Evolutionary conservation across 1,140 invertebrate genomes (phyloP).

Genomic region (Zelostemma sp.): DNA sequence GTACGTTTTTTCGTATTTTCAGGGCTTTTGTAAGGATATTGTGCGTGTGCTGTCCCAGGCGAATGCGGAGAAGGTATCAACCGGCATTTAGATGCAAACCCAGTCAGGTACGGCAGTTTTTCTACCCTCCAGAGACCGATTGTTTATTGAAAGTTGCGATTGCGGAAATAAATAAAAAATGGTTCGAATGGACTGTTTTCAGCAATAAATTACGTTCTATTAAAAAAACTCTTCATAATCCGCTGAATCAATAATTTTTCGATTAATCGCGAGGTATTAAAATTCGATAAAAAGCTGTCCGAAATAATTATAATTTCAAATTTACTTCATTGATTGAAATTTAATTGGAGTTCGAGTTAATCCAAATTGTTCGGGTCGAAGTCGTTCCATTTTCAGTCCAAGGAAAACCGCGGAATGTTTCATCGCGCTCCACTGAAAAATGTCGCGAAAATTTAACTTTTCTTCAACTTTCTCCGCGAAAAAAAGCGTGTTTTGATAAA

Average conservation of each 20-base stretch:
- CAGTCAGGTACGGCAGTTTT: slow-evolving; percentile 84
- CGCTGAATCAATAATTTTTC: no score
- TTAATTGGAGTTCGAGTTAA: no score
- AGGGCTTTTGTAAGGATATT: slow-evolving; percentile 86
- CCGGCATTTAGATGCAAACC: slow-evolving; percentile 83
- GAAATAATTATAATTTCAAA: background rate
- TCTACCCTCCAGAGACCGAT: no score
- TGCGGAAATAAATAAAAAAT: no score
- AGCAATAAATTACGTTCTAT: no score
- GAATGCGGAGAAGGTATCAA: slow-evolving; percentile 81
- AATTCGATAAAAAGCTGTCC: background rate
- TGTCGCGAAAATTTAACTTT: background rate
- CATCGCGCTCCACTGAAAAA: background rate
- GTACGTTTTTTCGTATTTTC: slow-evolving; percentile 65
- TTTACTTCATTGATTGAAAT: background rate
- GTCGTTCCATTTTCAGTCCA: background rate
- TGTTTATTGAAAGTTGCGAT: no score
- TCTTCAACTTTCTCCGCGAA: no score
- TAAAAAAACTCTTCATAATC: no score
- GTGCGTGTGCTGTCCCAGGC: slow-evolving; percentile 83
- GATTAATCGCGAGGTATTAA: no score
- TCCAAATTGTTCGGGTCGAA: background rate
- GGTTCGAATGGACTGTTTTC: no score
- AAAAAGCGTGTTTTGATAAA: background rate
- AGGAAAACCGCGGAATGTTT: background rate